phyloP scores from a whole-genome alignment of 2,888 invertebrate genomes.

The Ectobius pallidus region DNA sequence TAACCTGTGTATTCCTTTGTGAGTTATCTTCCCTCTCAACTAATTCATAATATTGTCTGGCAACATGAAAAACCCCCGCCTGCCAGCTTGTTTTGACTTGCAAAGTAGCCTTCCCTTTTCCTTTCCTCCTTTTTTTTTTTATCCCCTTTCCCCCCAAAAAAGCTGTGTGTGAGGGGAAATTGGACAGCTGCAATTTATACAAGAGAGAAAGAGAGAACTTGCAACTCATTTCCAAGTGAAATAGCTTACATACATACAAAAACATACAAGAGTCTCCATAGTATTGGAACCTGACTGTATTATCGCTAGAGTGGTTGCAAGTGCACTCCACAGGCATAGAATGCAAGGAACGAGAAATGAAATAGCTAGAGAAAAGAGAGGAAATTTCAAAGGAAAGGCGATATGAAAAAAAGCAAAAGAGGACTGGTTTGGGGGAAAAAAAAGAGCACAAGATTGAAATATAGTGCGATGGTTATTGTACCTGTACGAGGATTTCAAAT shows the following conservation, averaged over 20 bases:
- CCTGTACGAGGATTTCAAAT: no score
- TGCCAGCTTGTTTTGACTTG: slow-evolving; percentile 2
- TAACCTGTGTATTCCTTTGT: neutral
- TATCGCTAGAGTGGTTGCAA: no score
- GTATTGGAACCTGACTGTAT: no score
- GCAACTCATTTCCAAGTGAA: slow-evolving; percentile 2
- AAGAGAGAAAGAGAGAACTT: neutral
- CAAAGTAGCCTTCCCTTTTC: neutral
- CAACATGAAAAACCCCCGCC: neutral
- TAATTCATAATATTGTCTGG: slow-evolving; percentile 13
- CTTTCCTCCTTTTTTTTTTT: neutral
- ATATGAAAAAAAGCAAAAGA: neutral
- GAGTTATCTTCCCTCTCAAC: neutral
- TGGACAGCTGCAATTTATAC: slow-evolving; percentile 19
- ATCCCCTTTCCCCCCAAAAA: neutral
- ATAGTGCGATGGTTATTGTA: no score
- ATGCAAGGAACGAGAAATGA: no score
- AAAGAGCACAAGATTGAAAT: no score
- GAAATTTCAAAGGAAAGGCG: neutral
- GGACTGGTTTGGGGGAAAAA: no score
- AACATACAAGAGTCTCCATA: no score
- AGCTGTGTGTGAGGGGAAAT: neutral
- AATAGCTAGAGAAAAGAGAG: no score
- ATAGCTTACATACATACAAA: neutral
- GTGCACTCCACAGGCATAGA: no score